Evolutionary conservation across 1,140 invertebrate genomes (phyloP).

Genomic region (Drosophila subpulchrella): DNA sequence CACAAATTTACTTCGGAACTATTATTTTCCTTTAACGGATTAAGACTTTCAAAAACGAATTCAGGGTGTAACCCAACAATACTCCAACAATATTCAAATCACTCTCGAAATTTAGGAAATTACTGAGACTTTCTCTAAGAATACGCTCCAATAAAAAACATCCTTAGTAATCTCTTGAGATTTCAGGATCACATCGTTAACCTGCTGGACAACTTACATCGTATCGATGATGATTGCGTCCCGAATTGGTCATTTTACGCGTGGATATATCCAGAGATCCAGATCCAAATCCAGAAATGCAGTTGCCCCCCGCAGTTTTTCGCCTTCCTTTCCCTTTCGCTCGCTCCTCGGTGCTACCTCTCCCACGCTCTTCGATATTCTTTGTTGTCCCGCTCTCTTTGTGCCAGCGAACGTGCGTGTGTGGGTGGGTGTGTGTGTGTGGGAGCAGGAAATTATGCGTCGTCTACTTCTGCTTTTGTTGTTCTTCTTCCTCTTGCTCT

Average conservation of each 20-base stretch:
- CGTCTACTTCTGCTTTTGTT: slow-evolving; percentile 40
- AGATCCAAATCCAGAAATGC: slow-evolving; percentile 45
- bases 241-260: slow-evolving; percentile 80
- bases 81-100: too few species aligned
- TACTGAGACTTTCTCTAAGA: too few species aligned
- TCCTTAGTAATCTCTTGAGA: background rate
- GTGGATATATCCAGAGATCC: slow-evolving; percentile 43
- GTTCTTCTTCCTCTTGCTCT: slow-evolving; percentile 29
- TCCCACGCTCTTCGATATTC: slow-evolving; percentile 49
- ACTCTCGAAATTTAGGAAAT: too few species aligned
- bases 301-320: slow-evolving; percentile 26
- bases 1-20: too few species aligned
- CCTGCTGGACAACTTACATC: slow-evolving; percentile 58
- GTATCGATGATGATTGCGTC: slow-evolving; percentile 69
- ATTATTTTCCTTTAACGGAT: too few species aligned
- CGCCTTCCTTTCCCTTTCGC: slow-evolving; percentile 30
- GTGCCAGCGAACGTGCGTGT: slow-evolving; percentile 1
- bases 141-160: background rate
- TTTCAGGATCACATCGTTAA: background rate
- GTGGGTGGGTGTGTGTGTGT: slow-evolving; percentile 38
- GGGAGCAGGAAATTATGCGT: slow-evolving; percentile 73
- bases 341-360: slow-evolving; percentile 12
- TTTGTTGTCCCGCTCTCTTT: slow-evolving; percentile 53
- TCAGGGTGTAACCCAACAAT: too few species aligned
- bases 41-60: too few species aligned